These are phyloP conservation scores for Pyxicephalus adspersus DNA, from an alignment of 2,113 vertebrate species.

Conservation along the genomic window DNA sequence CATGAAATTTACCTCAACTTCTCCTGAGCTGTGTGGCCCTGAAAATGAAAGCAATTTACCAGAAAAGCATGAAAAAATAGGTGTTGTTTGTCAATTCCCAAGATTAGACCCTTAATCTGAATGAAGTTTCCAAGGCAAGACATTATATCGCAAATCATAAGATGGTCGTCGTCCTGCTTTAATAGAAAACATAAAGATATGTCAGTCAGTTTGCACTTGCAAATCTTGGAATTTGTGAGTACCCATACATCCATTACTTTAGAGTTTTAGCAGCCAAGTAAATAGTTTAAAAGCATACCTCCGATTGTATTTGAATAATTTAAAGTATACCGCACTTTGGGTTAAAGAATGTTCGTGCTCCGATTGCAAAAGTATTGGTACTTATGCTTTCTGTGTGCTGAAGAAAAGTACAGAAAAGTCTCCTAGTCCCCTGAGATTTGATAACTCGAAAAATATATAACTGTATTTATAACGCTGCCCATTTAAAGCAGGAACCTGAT, in stretches of 20 bases:
- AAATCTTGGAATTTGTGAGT: constrained; percentile 37
- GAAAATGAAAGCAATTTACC: constrained; percentile 23
- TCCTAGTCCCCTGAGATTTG: background rate
- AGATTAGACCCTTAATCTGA: constrained; percentile 46
- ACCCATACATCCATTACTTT: constrained; percentile 37
- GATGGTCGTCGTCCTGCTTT: constrained; percentile 33
- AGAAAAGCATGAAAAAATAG: constrained; percentile 27
- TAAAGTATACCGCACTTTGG: constrained; percentile 10
- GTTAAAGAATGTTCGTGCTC: constrained; percentile 22
- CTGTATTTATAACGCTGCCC: no score
- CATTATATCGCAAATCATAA: constrained; percentile 41
- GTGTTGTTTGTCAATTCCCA: constrained; percentile 29
- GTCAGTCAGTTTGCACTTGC: constrained; percentile 29
- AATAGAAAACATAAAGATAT: constrained; percentile 46
- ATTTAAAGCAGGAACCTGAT: no score
- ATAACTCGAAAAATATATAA: no score
- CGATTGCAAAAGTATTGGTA: constrained; percentile 17
- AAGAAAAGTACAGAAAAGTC: background rate
- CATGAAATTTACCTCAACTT: constrained; percentile 23
- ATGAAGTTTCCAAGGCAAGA: constrained; percentile 28
- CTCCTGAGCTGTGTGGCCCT: constrained; percentile 21
- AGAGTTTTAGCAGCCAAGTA: constrained; percentile 16
- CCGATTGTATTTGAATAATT: constrained; percentile 29
- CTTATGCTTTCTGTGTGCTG: background rate
- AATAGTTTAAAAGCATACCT: constrained; percentile 29